Percentiles rank a stretch among this genome's conserved stretches.
These are phyloP conservation scores for Arrhopalites spinosus DNA, from an alignment of 2,888 invertebrate species.

Conservation along the genomic window DNA sequence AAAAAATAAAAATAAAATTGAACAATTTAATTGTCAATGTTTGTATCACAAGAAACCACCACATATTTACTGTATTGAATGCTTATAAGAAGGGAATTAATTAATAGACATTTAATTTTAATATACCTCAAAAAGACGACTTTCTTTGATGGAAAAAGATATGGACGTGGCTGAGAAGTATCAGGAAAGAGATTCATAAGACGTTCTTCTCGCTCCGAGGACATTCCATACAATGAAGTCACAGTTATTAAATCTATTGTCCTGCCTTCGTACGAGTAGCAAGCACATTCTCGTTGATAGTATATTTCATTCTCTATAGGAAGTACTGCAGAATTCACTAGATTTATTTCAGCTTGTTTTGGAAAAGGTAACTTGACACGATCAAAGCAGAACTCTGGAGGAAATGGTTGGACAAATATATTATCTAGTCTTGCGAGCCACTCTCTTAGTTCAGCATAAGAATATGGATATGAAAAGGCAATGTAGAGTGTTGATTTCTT, in stretches of 20 bases:
- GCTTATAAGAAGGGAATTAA: no score
- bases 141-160: constrained; percentile 78
- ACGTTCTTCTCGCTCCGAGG: constrained; percentile 71
- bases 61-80: no score
- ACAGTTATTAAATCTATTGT: constrained; percentile 83
- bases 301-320: constrained; percentile 73
- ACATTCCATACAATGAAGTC: constrained; percentile 78
- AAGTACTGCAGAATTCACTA: constrained; percentile 4
- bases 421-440: constrained; percentile 72
- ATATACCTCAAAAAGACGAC: constrained; percentile 70
- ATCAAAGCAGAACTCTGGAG: constrained; percentile 28
- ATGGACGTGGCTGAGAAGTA: constrained; percentile 68
- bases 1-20: constrained; percentile 15
- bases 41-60: no score
- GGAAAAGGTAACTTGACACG: constrained; percentile 30
- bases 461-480: constrained; percentile 90
- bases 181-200: constrained; percentile 77
- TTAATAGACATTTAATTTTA: no score
- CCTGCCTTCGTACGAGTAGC: constrained; percentile 76
- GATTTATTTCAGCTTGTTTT: constrained; percentile 4
- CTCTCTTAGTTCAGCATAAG: constrained; percentile 79
- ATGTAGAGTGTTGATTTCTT: constrained; percentile 75
- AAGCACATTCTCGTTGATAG: constrained; percentile 79
- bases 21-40: no score
- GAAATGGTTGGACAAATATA: constrained; percentile 57